Evolutionary conservation across 2,888 invertebrate species (phyloP).

Genomic region (Drosophila merina): DNA sequence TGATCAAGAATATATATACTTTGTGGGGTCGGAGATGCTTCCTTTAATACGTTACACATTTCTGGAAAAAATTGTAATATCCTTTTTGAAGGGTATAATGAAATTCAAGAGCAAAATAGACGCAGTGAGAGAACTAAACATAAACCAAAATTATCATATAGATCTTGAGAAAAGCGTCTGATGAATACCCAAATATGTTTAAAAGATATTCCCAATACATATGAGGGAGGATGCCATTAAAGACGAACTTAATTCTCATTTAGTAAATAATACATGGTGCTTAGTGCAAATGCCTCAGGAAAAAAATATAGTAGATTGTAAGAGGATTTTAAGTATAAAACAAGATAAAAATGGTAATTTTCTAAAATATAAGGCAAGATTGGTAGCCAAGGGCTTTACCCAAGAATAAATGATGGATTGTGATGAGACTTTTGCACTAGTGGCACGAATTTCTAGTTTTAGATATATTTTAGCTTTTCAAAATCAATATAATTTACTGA

Average conservation of each 20-base stretch:
- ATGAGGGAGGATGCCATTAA: too few species aligned
- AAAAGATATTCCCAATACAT: background rate
- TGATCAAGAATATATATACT: too few species aligned
- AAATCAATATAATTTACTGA: constrained; percentile 26
- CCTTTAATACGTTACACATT: too few species aligned
- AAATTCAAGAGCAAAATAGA: background rate
- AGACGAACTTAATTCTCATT: too few species aligned
- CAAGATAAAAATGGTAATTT: constrained; percentile 15
- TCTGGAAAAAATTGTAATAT: too few species aligned
- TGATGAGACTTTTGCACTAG: too few species aligned
- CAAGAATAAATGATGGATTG: constrained; percentile 15
- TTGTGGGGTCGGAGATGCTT: too few species aligned
- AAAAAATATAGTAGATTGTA: too few species aligned
- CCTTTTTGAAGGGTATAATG: too few species aligned
- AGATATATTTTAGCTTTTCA: constrained; percentile 17
- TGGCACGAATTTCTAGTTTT: constrained; percentile 21
- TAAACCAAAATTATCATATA: constrained; percentile 9
- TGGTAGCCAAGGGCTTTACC: constrained; percentile 28
- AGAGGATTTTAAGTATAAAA: constrained; percentile 1
- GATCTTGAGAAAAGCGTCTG: constrained; percentile 3
- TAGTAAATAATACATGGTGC: too few species aligned
- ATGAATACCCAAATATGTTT: background rate
- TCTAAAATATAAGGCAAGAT: constrained; percentile 25
- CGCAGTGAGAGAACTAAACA: background rate
- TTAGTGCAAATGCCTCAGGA: too few species aligned